These are phyloP conservation scores for Spea multiplicata DNA, from an alignment of 2,113 vertebrate genomes.

Conservation along the genomic window DNA sequence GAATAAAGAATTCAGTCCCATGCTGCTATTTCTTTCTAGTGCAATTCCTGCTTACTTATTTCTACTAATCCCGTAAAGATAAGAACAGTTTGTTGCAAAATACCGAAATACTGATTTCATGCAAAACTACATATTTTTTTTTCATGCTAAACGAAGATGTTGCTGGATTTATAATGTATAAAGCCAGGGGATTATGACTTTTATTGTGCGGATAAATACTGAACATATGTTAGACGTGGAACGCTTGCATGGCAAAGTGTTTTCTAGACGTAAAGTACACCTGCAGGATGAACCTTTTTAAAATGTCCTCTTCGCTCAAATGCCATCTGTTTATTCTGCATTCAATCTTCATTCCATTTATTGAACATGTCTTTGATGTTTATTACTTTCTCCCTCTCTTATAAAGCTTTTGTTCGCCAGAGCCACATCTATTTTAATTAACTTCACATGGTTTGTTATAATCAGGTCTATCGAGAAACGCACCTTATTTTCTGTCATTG, in stretches of 20 bases:
- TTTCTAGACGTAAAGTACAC: not conserved
- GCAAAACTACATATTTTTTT: too few relatives aligned
- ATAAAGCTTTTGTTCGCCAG: slow-evolving; percentile 11
- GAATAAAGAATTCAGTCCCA: too few relatives aligned
- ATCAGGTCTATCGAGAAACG: too few relatives aligned
- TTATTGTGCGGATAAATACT: slow-evolving; percentile 17
- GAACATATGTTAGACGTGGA: slow-evolving; percentile 32
- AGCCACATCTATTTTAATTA: slow-evolving; percentile 15
- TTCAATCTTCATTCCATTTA: slow-evolving; percentile 32
- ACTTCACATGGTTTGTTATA: not conserved
- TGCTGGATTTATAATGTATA: too few relatives aligned
- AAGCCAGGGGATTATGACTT: not conserved
- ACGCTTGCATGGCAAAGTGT: slow-evolving; percentile 2
- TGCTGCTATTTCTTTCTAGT: too few relatives aligned
- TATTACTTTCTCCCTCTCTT: slow-evolving; percentile 8
- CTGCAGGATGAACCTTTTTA: slow-evolving; percentile 27
- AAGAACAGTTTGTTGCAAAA: too few relatives aligned
- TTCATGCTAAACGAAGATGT: too few relatives aligned
- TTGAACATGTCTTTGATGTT: slow-evolving; percentile 3
- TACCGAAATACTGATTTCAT: too few relatives aligned
- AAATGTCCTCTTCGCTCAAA: slow-evolving; percentile 29
- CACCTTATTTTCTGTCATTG: too few relatives aligned
- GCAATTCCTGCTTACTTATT: too few relatives aligned
- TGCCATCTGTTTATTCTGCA: slow-evolving; percentile 17
- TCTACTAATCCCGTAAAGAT: too few relatives aligned